Evolutionary conservation across 2,113 vertebrate species (phyloP).

Genomic region (Recurvirostra avosetta): DNA sequence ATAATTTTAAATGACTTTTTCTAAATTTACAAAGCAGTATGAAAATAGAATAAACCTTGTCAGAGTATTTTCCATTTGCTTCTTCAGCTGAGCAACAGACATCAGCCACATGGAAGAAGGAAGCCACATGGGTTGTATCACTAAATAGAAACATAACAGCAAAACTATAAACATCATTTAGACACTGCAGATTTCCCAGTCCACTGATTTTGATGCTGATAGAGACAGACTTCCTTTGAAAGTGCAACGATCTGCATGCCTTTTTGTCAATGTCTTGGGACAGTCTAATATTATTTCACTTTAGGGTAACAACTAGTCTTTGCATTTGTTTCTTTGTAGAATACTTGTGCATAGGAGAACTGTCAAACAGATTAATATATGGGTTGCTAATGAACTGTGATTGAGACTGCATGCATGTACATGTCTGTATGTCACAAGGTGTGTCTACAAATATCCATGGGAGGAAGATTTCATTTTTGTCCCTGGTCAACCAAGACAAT

Average conservation of each 20-base stretch:
- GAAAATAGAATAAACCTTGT: background rate
- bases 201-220: slow-evolving; percentile 83
- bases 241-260: slow-evolving; percentile 73
- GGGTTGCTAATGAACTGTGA: slow-evolving; percentile 7
- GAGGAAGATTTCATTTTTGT: slow-evolving; percentile 2
- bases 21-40: background rate
- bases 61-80: background rate
- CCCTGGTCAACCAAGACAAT: background rate
- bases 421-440: background rate
- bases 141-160: slow-evolving; percentile 78
- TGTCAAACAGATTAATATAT: background rate
- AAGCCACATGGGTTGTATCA: slow-evolving; percentile 70
- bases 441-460: background rate
- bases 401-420: background rate
- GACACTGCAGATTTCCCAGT: slow-evolving; percentile 82
- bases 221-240: slow-evolving; percentile 75
- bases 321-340: slow-evolving; percentile 17
- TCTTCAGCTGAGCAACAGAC: background rate
- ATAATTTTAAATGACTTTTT: background rate
- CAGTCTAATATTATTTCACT: slow-evolving; percentile 56
- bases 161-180: slow-evolving; percentile 81
- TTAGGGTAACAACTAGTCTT: slow-evolving; percentile 29
- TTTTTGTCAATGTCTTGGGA: slow-evolving; percentile 74
- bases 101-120: slow-evolving; percentile 20
- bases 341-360: background rate